phyloP scores from a whole-genome alignment of 2,113 vertebrate species.

The Nanorana parkeri region DNA sequence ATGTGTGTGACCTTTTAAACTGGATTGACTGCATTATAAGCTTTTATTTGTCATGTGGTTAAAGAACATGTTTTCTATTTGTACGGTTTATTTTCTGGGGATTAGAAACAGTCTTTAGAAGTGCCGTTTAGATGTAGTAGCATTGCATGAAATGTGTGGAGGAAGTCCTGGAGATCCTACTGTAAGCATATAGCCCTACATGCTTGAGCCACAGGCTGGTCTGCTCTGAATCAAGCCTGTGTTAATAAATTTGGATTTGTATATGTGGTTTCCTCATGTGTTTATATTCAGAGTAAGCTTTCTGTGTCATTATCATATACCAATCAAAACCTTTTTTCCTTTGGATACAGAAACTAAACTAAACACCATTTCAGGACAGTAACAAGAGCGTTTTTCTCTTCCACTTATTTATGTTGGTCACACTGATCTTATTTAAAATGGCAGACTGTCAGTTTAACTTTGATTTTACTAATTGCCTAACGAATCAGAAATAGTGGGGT shows the following conservation, averaged over 20 bases:
- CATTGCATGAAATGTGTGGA: constrained; percentile 11
- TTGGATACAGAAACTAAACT: neutral
- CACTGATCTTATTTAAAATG: too few relatives aligned
- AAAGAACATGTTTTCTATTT: constrained; percentile 24
- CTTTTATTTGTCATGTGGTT: constrained; percentile 29
- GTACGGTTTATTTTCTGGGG: constrained; percentile 25
- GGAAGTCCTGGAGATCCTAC: neutral
- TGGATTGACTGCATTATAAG: too few relatives aligned
- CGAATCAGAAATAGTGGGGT: too few relatives aligned
- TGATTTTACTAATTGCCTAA: too few relatives aligned
- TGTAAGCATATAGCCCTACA: neutral
- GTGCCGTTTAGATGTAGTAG: constrained; percentile 22
- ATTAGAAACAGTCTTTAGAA: constrained; percentile 28
- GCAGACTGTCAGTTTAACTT: too few relatives aligned
- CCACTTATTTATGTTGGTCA: too few relatives aligned
- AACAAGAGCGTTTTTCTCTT: neutral
- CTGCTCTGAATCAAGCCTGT: constrained; percentile 16
- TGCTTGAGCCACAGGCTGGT: neutral
- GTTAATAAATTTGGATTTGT: constrained; percentile 27
- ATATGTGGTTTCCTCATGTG: constrained; percentile 25
- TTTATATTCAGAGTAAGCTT: constrained; percentile 30
- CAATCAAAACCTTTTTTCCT: neutral
- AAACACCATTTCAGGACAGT: neutral
- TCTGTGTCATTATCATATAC: constrained; percentile 15
- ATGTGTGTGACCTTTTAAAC: too few relatives aligned